Percentiles rank a stretch among this genome's conserved stretches.
Conservation (phyloP, 1,140 invertebrate genomes). For the Hypothenemus hampei region DNA sequence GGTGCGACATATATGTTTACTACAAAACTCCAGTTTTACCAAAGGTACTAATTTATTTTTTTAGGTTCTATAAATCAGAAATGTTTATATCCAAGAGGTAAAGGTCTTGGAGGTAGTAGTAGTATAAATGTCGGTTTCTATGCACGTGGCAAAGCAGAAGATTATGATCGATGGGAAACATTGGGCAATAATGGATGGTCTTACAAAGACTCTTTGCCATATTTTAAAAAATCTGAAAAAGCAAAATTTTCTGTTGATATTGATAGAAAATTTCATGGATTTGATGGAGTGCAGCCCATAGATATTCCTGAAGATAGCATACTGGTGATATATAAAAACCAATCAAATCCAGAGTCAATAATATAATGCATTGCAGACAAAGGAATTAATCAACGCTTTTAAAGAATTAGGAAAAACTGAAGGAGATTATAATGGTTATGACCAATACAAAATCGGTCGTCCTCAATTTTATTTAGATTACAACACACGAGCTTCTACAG, state of each 20-base stretch:
- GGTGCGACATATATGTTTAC: background rate
- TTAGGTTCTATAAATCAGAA: slow-evolving; percentile 44
- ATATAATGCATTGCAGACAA: background rate
- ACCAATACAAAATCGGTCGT: slow-evolving; percentile 57
- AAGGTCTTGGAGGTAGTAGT: slow-evolving; percentile 67
- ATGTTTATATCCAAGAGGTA: slow-evolving; percentile 58
- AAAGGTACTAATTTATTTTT: background rate
- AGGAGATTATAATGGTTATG: slow-evolving; percentile 62
- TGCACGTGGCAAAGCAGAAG: slow-evolving; percentile 66
- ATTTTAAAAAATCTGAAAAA: slow-evolving; percentile 76
- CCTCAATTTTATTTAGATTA: slow-evolving; percentile 59
- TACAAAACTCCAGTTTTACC: background rate
- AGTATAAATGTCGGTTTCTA: slow-evolving; percentile 87
- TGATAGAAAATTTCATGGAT: slow-evolving; percentile 49
- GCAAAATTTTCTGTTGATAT: slow-evolving; percentile 54
- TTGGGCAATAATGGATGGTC: slow-evolving; percentile 76
- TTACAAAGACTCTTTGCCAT: slow-evolving; percentile 71
- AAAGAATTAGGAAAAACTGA: slow-evolving; percentile 50
- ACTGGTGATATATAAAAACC: slow-evolving; percentile 34
- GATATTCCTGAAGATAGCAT: slow-evolving; percentile 53
- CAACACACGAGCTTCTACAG: slow-evolving; percentile 51
- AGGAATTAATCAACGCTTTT: slow-evolving; percentile 54
- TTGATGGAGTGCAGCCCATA: slow-evolving; percentile 53
- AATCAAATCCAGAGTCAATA: background rate
- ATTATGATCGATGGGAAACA: slow-evolving; percentile 61